A percentile compares a stretch with the other conserved stretches of the same genome.
These are phyloP conservation scores for Parasteatoda lunata DNA, from an alignment of 2,888 invertebrate species.

Conservation along the genomic window DNA sequence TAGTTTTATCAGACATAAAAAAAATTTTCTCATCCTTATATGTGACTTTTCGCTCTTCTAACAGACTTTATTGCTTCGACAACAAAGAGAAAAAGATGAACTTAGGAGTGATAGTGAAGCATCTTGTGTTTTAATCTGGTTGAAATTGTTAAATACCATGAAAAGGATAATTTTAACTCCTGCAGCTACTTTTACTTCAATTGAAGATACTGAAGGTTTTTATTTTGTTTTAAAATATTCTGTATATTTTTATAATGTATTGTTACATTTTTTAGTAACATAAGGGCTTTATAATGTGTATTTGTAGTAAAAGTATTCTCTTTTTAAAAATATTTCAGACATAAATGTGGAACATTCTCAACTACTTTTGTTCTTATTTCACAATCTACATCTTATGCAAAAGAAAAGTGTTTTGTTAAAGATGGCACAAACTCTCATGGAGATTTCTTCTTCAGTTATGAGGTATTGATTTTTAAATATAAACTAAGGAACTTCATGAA, in stretches of 20 bases:
- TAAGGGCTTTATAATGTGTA: not conserved
- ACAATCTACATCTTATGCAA: slow-evolving; percentile 95
- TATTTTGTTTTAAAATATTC: slow-evolving; percentile 1
- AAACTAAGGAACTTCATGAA: no score
- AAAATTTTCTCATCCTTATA: no score
- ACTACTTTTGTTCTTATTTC: slow-evolving; percentile 92
- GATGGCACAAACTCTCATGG: slow-evolving; percentile 72
- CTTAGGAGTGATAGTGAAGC: slow-evolving; percentile 90
- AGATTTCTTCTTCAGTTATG: slow-evolving; percentile 70
- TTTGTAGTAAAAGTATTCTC: not conserved
- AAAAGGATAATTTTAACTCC: slow-evolving; percentile 87
- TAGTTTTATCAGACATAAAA: not conserved
- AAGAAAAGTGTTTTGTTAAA: slow-evolving; percentile 91
- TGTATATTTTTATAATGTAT: not conserved
- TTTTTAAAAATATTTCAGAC: slow-evolving; percentile 77
- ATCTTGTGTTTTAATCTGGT: slow-evolving; percentile 93
- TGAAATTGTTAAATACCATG: slow-evolving; percentile 89
- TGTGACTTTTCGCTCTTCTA: not conserved
- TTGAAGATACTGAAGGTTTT: slow-evolving; percentile 84
- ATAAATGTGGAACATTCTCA: slow-evolving; percentile 97
- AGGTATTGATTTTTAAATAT: slow-evolving; percentile 69
- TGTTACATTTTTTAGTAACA: not conserved
- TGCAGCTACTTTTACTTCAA: slow-evolving; percentile 72
- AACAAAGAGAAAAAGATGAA: slow-evolving; percentile 78
- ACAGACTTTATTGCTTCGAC: slow-evolving; percentile 80